Base-by-base conservation (phyloP, 2,113 vertebrate species). In the Alexandromys fortis region DNA sequence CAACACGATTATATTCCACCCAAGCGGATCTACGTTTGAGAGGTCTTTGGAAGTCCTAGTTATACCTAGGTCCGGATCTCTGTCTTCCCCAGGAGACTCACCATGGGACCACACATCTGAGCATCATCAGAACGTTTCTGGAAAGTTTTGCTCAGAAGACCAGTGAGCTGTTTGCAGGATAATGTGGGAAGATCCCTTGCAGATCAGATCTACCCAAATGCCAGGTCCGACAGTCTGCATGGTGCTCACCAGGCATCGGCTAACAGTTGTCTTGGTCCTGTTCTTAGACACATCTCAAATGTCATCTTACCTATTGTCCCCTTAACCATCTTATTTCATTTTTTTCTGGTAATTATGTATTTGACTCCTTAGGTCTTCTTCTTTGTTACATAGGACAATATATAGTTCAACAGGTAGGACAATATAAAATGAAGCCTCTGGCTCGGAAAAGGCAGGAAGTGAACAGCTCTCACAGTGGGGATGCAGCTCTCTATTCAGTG, bases 301-400 rank as follows among this genome's bases (percentile, higher is more conserved):
- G 81, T 13, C 83, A 61, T 52, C 1, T 14, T 89, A 96, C 78
- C 58, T 90, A 82, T 83, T 90, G 79, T 89, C 78, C 55, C 75
- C 38, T 1, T 68, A 72, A 61, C n/a, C 35, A 38, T 49, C 75
- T 63, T 26, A 63, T 58, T 21, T 58, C 47, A 94, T 68, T 17
- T 89, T 93, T 93, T 88, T 76, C 61, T 30, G n/a, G 38, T 76
- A 68, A 89, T 86, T 78, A 85, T 38, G 11, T 75, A 35, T 61
- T 12, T 55, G 21, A 5, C 52, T 61, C 21, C 33, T 38, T 4
- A 55, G 72, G n/a, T 26, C 42, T 7, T 82, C 7, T 91, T 61
- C 90, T 96, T 95, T 94, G 61, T 82, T 94, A 58, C 86, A 76
- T 49, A 49, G 28, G 47, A 79, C 49, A 21, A 73, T 22, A 38